Evolutionary conservation across 2,797 vertebrate genomes (phyloP).

Genomic region (Cossypha caffra): DNA sequence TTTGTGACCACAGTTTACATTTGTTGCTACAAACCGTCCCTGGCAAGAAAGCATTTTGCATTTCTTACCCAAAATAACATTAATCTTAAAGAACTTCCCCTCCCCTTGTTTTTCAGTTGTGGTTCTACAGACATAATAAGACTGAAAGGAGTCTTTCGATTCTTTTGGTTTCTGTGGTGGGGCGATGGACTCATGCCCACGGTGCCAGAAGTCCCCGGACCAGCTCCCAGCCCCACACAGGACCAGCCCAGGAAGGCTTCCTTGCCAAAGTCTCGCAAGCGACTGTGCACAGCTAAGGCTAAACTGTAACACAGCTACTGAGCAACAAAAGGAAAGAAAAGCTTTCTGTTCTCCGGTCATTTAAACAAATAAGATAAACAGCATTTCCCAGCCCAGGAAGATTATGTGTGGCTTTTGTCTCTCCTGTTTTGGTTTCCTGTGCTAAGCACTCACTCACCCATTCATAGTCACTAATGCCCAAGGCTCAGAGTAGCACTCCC

Average conservation of each 20-base stretch:
- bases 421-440: neutral
- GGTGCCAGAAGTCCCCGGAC: neutral
- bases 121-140: neutral
- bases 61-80: neutral
- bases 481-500: slow-evolving; percentile 9
- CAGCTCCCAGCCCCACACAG: neutral
- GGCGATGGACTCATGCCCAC: neutral
- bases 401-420: slow-evolving; percentile 37
- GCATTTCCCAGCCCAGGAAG: slow-evolving; percentile 35
- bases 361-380: slow-evolving; percentile 55
- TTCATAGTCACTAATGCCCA: neutral
- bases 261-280: neutral
- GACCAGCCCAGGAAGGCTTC: neutral
- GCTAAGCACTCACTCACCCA: neutral
- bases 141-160: neutral
- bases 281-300: neutral
- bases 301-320: neutral
- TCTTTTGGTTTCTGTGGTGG: neutral
- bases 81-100: neutral
- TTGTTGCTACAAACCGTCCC: neutral
- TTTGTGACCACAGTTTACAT: neutral
- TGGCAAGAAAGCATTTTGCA: neutral
- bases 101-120: neutral
- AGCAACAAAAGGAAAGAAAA: slow-evolving; percentile 15
- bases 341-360: slow-evolving; percentile 18